phyloP scores from a whole-genome alignment of 1,140 invertebrate genomes.

The Monochamus saltuarius region DNA sequence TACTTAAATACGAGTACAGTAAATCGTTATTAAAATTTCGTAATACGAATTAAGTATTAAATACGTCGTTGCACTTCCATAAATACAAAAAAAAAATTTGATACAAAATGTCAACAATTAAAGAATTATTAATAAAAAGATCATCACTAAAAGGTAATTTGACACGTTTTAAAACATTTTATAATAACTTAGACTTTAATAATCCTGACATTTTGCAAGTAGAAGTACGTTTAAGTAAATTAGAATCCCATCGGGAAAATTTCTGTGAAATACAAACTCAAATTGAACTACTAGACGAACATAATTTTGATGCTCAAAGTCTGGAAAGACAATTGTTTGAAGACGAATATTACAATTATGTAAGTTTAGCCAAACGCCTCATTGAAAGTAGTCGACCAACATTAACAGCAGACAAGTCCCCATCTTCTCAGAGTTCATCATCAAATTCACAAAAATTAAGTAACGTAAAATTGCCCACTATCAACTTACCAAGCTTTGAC shows the following conservation, averaged over 20 bases:
- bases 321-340: conserved; percentile 11
- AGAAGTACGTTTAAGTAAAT: conserved; percentile 8
- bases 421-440: neutral
- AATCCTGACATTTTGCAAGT: conserved; percentile 8
- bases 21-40: too few relatives aligned
- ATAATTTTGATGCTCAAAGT: conserved; percentile 3
- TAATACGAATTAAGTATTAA: too few relatives aligned
- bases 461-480: too few relatives aligned
- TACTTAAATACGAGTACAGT: too few relatives aligned
- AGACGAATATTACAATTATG: conserved; percentile 16
- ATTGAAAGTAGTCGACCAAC: neutral
- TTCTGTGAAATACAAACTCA: conserved; percentile 7
- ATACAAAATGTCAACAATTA: too few relatives aligned
- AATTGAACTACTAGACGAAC: conserved; percentile 8
- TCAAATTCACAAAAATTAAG: neutral
- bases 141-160: conserved; percentile 1
- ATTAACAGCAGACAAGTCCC: neutral
- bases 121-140: neutral
- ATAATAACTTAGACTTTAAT: neutral
- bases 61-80: too few relatives aligned
- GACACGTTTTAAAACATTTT: conserved; percentile 17
- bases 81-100: neutral
- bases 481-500: conserved; percentile 38
- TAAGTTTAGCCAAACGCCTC: neutral
- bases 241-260: conserved; percentile 2